These are phyloP conservation scores for Sebastes dallii DNA, from an alignment of 2,797 vertebrate species.

Conservation along the genomic window DNA sequence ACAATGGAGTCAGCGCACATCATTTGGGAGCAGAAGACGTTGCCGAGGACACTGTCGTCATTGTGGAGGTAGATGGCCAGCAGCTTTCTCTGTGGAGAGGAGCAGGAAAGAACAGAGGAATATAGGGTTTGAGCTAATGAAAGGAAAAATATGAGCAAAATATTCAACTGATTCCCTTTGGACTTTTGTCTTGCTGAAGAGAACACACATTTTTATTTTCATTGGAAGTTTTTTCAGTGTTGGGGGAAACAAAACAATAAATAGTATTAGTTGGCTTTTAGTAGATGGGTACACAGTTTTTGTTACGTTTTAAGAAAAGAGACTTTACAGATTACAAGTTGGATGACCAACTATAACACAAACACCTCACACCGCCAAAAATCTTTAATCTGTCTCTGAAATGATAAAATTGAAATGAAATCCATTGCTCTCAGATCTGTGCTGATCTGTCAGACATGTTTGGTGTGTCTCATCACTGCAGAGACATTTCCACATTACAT, in stretches of 20 bases:
- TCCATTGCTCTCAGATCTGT: background rate
- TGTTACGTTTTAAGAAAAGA: background rate
- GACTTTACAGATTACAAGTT: background rate
- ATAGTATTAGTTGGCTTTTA: background rate
- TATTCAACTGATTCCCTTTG: background rate
- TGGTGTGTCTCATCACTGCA: slow-evolving; percentile 13
- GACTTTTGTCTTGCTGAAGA: background rate
- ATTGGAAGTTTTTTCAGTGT: background rate
- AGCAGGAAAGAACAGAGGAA: slow-evolving; percentile 24
- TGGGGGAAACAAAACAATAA: background rate
- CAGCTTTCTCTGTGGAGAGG: slow-evolving; percentile 94
- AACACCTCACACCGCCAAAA: background rate
- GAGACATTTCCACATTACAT: slow-evolving; percentile 50
- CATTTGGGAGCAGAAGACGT: slow-evolving; percentile 99
- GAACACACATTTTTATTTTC: background rate
- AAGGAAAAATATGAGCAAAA: background rate
- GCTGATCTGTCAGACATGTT: background rate
- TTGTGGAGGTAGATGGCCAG: slow-evolving; percentile 99
- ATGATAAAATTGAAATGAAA: background rate
- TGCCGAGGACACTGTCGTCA: slow-evolving; percentile 98
- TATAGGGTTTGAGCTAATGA: background rate
- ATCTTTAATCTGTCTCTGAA: background rate
- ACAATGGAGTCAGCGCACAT: slow-evolving; percentile 99
- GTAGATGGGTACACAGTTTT: background rate
- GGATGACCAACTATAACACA: background rate